phyloP scores from a whole-genome alignment of 2,797 vertebrate genomes.

The Clarias pachynema region DNA sequence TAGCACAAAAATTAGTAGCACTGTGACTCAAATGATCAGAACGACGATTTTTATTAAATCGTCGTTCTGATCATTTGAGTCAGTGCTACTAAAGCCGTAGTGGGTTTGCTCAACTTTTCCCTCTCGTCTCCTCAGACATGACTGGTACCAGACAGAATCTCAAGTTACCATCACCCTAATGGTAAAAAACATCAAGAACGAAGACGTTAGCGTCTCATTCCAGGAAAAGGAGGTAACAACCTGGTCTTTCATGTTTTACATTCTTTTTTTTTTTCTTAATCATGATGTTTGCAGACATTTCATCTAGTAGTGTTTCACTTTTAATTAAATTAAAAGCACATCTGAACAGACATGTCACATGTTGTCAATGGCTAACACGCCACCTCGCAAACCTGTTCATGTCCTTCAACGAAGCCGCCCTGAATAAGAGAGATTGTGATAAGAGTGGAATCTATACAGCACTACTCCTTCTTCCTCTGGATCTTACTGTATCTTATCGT shows the following conservation, averaged over 20 bases:
- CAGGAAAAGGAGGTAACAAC: slow-evolving; percentile 83
- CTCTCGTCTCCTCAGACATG: slow-evolving; percentile 72
- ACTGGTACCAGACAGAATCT: slow-evolving; percentile 98
- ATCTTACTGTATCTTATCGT: background rate
- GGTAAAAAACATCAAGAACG: slow-evolving; percentile 88
- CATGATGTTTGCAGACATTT: background rate
- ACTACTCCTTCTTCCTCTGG: background rate
- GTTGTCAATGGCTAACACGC: slow-evolving; percentile 9
- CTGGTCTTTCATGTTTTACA: background rate
- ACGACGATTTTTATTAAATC: too few relatives aligned
- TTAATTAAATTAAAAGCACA: background rate
- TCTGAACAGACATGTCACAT: slow-evolving; percentile 5
- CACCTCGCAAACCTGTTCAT: slow-evolving; percentile 14
- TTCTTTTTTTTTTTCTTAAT: background rate
- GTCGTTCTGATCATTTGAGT: background rate
- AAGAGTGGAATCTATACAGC: slow-evolving; percentile 10
- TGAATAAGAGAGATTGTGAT: slow-evolving; percentile 31
- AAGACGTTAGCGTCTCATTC: slow-evolving; percentile 83
- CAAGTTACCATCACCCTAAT: slow-evolving; percentile 92
- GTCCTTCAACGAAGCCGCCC: background rate
- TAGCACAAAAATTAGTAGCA: too few relatives aligned
- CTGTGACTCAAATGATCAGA: too few relatives aligned
- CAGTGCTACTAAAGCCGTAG: background rate
- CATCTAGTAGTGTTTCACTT: too few relatives aligned
- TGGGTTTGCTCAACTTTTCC: background rate